Base-by-base conservation (phyloP, 2,113 vertebrate species). In the Pampusana beccarii region DNA sequence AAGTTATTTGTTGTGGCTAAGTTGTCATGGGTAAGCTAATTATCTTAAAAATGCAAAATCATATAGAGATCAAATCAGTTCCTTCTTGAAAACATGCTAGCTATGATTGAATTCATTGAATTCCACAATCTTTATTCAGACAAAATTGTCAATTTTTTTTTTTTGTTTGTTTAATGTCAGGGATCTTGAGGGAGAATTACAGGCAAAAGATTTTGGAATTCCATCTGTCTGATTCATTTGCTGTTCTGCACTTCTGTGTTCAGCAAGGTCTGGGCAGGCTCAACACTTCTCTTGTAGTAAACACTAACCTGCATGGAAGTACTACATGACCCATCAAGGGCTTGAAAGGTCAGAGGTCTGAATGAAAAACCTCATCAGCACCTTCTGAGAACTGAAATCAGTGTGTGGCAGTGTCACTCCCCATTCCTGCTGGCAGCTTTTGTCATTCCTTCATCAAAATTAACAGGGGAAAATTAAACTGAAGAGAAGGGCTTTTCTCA, bases 301-400 rank as follows among this genome's bases (percentile, higher is more conserved):
- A 38, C 82, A 25, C 36, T 75, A 56, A 92, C 75, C 18, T 29
- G 6, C 62, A 69, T 13, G 19, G 26, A 79, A 93, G 72, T 94
- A 65, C 33, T 91, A 5, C 16, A 24, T 75, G 91, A 95, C 61
- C 88, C 71, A 40, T 62, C 69, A 90, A 94, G 86, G 94, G 73
- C 75, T 88, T 53, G 57, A 91, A 83, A 92, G 91, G 90, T 96
- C 95, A 94, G 28, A 62, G n/a, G 50, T 74, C 58, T 44, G 69
- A 93, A 79, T 87, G 85, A 95, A 93, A 96, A 96, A 42, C 80
- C 72, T 94, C 82, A 86, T 61, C 91, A 87, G 91, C 62, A 74
- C 44, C 85, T 57, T 86, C 48, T 61, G 33, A 82, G 80, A 92
- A 57, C 87, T 81, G 50, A 97, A 97, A 91, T 95, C 88, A 46